Base-by-base conservation (phyloP, 1,140 invertebrate genomes). In the Lucilia cuprina region DNA sequence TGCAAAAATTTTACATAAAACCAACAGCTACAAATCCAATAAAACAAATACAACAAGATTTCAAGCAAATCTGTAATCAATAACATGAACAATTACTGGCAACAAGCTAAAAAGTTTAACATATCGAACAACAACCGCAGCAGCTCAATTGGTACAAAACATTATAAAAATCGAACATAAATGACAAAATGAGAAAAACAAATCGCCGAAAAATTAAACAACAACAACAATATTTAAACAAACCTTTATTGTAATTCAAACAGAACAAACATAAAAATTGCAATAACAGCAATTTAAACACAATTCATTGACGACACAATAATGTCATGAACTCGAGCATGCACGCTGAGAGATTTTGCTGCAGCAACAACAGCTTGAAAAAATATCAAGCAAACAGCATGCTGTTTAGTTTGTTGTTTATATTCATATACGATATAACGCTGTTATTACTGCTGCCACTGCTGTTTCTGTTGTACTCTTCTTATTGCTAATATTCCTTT, bases 271-370 rank as follows among this genome's bases (percentile, higher is more conserved):
- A 80, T 77, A 80, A 80, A 80, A 80, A 80, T 80, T 80, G 77
- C 77, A 80, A 80, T 80, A 80, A 80, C 77, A 80, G 77, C 77
- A 80, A 80, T 80, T 80, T 80, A 80, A 80, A 80, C 77, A 80
- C 77, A 80, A 80, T 80, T 80, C 77, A 80, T 80, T 80, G 77
- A 80, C 77, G 77, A 80, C 77, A 80, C 77, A 80, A 80, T 80
- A 80, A 80, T 80, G 77, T 80, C 77, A 80, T 80, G 77, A 80
- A 80, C 77, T 80, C 77, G 77, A 80, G 77, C 77, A 80, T 80
- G 41, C 77, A 80, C 77, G 77, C 77, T 80, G 77, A 25, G 77
- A 70, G 65, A 19, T 80, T 50, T 80, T 80, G 41, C 41, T 80
- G 41, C 47, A 34, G 8, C 65, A 25, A 70, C 0, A 7, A 21